These are phyloP conservation scores for Canis aureus DNA, from an alignment of 2,113 vertebrate genomes.

Conservation along the genomic window DNA sequence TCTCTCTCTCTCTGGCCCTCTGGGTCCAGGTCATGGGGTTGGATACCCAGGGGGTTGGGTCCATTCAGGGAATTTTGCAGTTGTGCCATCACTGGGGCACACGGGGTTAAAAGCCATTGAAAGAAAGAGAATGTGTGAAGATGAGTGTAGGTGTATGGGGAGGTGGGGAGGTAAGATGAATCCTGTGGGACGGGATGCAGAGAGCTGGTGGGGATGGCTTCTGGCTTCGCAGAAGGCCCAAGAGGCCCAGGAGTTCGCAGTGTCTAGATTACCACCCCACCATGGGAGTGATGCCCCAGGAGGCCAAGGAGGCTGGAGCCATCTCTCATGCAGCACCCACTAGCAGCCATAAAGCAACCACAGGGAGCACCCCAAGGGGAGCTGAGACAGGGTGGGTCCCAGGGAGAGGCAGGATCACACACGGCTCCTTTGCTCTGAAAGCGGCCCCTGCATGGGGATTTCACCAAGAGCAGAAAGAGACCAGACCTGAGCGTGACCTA, in stretches of 20 bases:
- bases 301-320: not conserved
- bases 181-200: not conserved
- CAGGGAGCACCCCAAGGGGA: fast-evolving
- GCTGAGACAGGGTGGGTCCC: not conserved
- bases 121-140: not conserved
- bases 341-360: fast-evolving
- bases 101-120: fast-evolving
- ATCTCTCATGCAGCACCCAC: not conserved
- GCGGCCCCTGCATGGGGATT: not conserved
- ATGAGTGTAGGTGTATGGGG: not conserved
- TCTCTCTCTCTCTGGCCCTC: too few relatives aligned
- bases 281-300: not conserved
- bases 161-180: fast-evolving
- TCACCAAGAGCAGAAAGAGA: not conserved
- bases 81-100: too few relatives aligned
- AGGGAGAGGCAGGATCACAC: not conserved
- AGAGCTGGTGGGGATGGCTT: not conserved
- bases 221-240: not conserved
- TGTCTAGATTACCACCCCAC: not conserved
- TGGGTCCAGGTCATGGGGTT: not conserved
- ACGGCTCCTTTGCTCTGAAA: not conserved
- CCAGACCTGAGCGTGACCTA: fast-evolving
- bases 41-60: not conserved
- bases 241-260: not conserved
- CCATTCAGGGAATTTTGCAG: not conserved